Evolutionary conservation across 2,888 invertebrate species (phyloP), one percentile per base, ranked within the genome.

Genomic region (Lepidonotus clava): DNA sequence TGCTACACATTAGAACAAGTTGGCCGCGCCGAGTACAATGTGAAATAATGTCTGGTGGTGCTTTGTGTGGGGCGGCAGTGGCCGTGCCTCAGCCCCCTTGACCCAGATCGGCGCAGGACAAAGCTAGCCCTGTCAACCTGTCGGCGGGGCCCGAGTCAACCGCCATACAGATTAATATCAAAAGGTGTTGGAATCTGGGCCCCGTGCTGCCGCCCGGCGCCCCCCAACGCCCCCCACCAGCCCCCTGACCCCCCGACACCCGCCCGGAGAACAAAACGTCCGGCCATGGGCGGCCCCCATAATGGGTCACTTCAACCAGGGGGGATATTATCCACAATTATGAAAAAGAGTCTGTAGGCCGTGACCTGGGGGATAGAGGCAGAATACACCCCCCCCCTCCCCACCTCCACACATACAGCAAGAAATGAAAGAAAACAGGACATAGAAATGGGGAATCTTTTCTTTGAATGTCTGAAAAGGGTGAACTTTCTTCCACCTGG

Each of bases 311-410:
- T 51, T 80, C 46, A 80, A 80, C 80, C 80, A 51, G 41, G 80
- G 28, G 80, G 80, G 51, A 80, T 51, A 80, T 80, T 80, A 80
- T 80, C 80, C 80, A 41, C 41, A 80, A 80, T 80, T 80, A 80
- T 80, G 80, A 80, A 80, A 80, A 80, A 8, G 80, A 51, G 80
- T 28, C 80, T 28, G n/a, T 71, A 38, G 71, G 71, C 36, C 71
- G 38, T 38, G 71, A 71, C 71, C 71, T 34, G 14, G 36, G 14
- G 71, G n/a, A n/a, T n/a, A n/a, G n/a, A n/a, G n/a, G n/a, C n/a
- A n/a, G n/a, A n/a, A n/a, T n/a, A n/a, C n/a, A n/a, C n/a, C n/a
- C n/a, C n/a, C n/a, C n/a, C n/a, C n/a, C n/a, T n/a, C n/a, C n/a
- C n/a, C n/a, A n/a, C n/a, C n/a, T n/a, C n/a, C n/a, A n/a, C n/a